Conservation (phyloP, 2,113 vertebrate genomes). For the Hemiscyllium ocellatum region DNA sequence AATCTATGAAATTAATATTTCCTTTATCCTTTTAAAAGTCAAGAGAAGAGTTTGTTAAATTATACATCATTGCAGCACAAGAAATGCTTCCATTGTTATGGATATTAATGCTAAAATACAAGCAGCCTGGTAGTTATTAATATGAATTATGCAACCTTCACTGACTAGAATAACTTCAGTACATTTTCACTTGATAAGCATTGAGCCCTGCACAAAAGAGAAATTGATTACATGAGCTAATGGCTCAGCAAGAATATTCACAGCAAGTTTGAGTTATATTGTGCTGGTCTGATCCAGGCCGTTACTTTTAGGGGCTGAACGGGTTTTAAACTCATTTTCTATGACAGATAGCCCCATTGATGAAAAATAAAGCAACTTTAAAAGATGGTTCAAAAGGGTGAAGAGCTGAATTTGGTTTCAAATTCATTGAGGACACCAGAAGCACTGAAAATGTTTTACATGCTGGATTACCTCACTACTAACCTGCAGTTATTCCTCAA, state of each 20-base stretch:
- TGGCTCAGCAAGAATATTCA: constrained; percentile 6
- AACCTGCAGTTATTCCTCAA: background rate
- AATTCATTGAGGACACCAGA: background rate
- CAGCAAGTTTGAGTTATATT: constrained; percentile 33
- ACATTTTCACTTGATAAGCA: constrained; percentile 27
- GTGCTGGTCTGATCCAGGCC: constrained; percentile 21
- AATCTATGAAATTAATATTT: background rate
- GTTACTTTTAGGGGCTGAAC: constrained; percentile 31
- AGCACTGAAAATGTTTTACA: background rate
- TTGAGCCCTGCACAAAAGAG: constrained; percentile 17
- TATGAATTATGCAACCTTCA: constrained; percentile 24
- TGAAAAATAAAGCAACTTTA: constrained; percentile 22
- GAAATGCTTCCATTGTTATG: background rate
- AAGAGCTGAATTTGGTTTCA: constrained; percentile 21
- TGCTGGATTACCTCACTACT: background rate
- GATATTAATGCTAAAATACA: constrained; percentile 15
- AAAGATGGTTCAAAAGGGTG: background rate
- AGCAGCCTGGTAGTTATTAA: constrained; percentile 18
- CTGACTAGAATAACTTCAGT: constrained; percentile 26
- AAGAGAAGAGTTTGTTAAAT: background rate
- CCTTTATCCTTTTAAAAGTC: background rate
- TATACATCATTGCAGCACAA: background rate
- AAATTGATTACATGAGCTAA: constrained; percentile 23
- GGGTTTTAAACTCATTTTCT: constrained; percentile 18
- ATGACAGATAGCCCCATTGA: constrained; percentile 6